Conservation (phyloP, 2,113 vertebrate species). For the Rhagologus leucostigma region DNA sequence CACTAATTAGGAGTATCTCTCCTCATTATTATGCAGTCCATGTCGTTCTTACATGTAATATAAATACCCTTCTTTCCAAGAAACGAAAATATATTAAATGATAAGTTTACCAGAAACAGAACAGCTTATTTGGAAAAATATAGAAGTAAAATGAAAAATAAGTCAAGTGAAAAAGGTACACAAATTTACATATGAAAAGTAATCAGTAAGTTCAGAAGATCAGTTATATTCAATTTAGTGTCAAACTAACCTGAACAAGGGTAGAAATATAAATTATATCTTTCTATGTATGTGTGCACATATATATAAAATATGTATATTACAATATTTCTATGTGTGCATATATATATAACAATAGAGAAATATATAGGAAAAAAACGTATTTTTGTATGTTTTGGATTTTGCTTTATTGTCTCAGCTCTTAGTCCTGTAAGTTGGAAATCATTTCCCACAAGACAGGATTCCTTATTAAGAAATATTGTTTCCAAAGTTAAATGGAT, state of each 20-base stretch:
- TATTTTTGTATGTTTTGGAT: background rate
- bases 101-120: background rate
- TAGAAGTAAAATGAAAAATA: background rate
- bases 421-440: background rate
- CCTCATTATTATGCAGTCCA: background rate
- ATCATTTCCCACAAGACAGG: background rate
- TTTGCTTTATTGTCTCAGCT: background rate
- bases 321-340: background rate
- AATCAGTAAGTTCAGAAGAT: background rate
- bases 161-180: background rate
- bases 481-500: background rate
- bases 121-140: background rate
- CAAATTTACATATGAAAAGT: background rate
- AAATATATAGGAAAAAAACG: background rate
- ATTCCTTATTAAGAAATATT: background rate
- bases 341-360: background rate
- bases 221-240: background rate
- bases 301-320: background rate
- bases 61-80: background rate
- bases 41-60: background rate
- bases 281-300: background rate
- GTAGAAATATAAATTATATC: background rate
- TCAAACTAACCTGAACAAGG: background rate
- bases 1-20: background rate
- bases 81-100: background rate